Evolutionary conservation across 2,113 vertebrate species (phyloP), one percentile per base, ranked within the genome.

Genomic region (Sporophila hypoxantha): DNA sequence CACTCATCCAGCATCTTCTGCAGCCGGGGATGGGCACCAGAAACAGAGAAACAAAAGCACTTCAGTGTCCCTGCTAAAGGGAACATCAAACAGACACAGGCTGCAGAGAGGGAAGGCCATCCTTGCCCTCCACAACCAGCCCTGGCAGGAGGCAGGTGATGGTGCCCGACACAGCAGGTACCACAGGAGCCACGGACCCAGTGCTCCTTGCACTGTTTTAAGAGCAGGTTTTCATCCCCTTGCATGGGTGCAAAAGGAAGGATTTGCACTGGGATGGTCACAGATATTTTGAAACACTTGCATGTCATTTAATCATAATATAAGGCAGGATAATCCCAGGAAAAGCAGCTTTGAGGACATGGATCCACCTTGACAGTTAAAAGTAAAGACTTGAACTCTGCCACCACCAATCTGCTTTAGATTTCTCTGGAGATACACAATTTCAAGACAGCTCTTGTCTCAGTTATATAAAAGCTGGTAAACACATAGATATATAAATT

Each of bases 1-100:
- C 98, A 99, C 95, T 99, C 98, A 30, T 98, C 98, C 97, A 98
- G 95, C 97, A 98, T 98, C 96, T 99, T 99, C 98, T 99, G 94
- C 76, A 95, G 92, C 81, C 74, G 0, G 30, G 90, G 34, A 76
- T 32, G 41, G 6, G 10, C 60, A 64, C 20, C 37, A 80, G 65
- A 94, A 91, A 95, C 69, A 95, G 67, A 91, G 34, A 93, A 76
- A 91, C 17, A 87, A 76, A 66, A 92, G 50, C 53, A 80, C 8
- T 14, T 95, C 70, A 96, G 88, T 84, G 80, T 50, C 42, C 61
- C 42, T 27, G 22, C 37, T 34, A 53, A 69, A 84, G 34, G n/a
- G 27, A 30, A 14, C 0, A 0, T 29, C 59, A 68, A 53, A 56
- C 0, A 1, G n/a, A 68, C 30, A 61, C 55, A 57, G 61, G 16